phyloP scores from a whole-genome alignment of 2,113 vertebrate species.

The Saguinus imperator region DNA sequence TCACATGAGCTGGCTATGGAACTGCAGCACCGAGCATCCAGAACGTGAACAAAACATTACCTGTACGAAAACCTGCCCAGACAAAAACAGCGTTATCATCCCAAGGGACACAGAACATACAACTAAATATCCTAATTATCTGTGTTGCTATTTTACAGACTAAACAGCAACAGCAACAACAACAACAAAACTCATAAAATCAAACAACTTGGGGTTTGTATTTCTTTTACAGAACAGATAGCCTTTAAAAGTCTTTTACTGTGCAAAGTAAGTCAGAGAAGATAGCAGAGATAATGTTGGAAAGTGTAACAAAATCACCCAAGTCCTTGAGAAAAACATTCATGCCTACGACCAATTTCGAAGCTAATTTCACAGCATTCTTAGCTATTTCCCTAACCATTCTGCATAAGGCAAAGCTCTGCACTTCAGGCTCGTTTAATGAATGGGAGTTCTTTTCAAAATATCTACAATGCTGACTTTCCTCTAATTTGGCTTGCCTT shows the following conservation, averaged over 20 bases:
- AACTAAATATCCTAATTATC: not conserved
- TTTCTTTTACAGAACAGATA: not conserved
- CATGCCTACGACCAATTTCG: not conserved
- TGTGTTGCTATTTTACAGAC: not conserved
- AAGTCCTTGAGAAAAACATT: conserved; percentile 1
- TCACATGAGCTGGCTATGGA: not conserved
- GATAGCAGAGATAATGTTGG: not conserved
- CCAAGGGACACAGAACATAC: not conserved
- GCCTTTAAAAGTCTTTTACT: not conserved
- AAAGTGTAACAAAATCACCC: not conserved
- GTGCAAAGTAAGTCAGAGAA: not conserved
- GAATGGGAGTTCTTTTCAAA: conserved; percentile 45
- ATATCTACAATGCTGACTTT: conserved; percentile 46
- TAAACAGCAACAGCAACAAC: not conserved
- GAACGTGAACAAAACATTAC: conserved; percentile 20
- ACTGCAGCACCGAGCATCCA: not conserved
- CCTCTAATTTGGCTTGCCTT: conserved; percentile 47
- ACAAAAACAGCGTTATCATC: not conserved
- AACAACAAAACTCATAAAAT: not conserved
- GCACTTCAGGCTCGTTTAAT: not conserved
- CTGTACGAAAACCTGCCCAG: not conserved
- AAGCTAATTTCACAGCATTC: not conserved
- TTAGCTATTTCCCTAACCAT: not conserved
- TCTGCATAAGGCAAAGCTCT: not conserved
- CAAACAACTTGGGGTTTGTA: not conserved